Evolutionary conservation across 2,888 invertebrate genomes (phyloP).

Genomic region (Yponomeuta cagnagella): DNA sequence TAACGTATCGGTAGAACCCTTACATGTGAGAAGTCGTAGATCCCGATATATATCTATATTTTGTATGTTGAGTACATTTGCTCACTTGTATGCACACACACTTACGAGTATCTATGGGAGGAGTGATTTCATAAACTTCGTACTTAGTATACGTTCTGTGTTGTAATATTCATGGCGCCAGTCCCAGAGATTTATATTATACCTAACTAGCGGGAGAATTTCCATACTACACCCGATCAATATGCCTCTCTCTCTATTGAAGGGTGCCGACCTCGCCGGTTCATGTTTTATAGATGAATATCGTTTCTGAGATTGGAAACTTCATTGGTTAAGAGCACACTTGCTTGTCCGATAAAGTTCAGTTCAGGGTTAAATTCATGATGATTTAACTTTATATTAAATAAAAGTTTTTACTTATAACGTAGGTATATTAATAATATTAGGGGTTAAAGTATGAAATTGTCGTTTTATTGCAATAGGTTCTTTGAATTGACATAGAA

Average conservation of each 20-base stretch:
- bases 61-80: too few species aligned
- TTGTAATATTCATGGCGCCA: background rate
- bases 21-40: too few species aligned
- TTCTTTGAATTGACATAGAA: too few species aligned
- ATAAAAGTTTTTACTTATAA: background rate
- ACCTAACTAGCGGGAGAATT: conserved; percentile 30
- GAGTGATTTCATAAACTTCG: background rate
- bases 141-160: background rate
- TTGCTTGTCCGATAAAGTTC: background rate
- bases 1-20: too few species aligned
- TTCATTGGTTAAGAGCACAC: conserved; percentile 18
- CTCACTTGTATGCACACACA: too few species aligned
- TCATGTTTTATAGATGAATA: conserved; percentile 27
- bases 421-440: too few species aligned
- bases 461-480: too few species aligned
- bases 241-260: conserved; percentile 32
- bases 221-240: conserved; percentile 36
- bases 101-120: background rate
- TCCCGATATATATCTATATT: too few species aligned
- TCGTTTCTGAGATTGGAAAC: conserved; percentile 29
- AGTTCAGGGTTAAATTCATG: background rate
- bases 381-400: background rate
- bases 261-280: conserved; percentile 23
- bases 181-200: background rate
- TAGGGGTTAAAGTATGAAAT: too few species aligned